These are phyloP conservation scores for Rhopalosiphum maidis DNA, from an alignment of 1,140 invertebrate genomes.

Conservation along the genomic window DNA sequence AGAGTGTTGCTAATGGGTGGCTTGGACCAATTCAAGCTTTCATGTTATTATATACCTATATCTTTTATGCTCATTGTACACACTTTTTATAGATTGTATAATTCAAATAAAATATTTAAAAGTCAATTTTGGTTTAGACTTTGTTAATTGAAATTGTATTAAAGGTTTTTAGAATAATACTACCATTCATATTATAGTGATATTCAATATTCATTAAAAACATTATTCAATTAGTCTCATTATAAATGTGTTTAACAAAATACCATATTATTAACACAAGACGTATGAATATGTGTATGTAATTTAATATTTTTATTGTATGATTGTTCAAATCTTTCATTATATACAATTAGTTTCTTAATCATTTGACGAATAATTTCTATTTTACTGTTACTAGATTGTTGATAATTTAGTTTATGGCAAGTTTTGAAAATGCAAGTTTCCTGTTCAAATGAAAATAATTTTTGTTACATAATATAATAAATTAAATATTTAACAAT, in stretches of 20 bases:
- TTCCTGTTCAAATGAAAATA: not conserved
- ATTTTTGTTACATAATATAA: not conserved
- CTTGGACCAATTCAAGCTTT: too few relatives aligned
- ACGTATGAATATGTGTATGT: not conserved
- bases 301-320: not conserved
- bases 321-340: not conserved
- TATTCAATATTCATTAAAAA: not conserved
- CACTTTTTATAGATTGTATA: too few relatives aligned
- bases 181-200: too few relatives aligned
- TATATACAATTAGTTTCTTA: not conserved
- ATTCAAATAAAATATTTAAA: too few relatives aligned
- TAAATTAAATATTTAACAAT: not conserved
- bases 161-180: not conserved
- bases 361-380: not conserved
- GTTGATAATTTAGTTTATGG: not conserved
- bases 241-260: not conserved
- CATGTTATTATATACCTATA: too few relatives aligned
- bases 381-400: not conserved
- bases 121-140: not conserved
- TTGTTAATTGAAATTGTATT: not conserved
- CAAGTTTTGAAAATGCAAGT: not conserved
- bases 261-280: conserved; percentile 43
- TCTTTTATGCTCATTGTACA: too few relatives aligned
- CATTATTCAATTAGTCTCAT: not conserved
- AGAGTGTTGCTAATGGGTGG: too few relatives aligned